A percentile compares a stretch with the other conserved stretches of the same genome.
These are phyloP conservation scores for Cylloceria caligata DNA, from an alignment of 2,888 invertebrate genomes.

Conservation along the genomic window DNA sequence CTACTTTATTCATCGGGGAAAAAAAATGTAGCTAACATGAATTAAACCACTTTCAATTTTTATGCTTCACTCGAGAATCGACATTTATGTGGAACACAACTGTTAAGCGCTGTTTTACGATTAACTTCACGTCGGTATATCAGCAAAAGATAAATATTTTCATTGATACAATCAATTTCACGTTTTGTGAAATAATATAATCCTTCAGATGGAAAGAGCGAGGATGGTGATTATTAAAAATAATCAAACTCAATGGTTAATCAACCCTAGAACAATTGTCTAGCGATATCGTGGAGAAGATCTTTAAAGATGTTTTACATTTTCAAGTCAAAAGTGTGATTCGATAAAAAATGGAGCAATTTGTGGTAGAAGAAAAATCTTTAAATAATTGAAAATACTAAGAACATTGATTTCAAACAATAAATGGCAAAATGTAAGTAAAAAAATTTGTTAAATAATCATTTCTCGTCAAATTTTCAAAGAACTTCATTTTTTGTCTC, in stretches of 20 bases:
- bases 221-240: conserved; percentile 1
- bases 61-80: not conserved
- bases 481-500: too few relatives aligned
- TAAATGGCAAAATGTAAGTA: too few relatives aligned
- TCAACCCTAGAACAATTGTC: too few relatives aligned
- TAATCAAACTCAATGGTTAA: not conserved
- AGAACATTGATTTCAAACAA: too few relatives aligned
- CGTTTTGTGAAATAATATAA: not conserved
- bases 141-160: not conserved
- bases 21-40: not conserved
- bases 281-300: too few relatives aligned
- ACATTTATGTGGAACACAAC: not conserved
- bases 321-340: too few relatives aligned
- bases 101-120: not conserved
- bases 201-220: not conserved
- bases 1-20: not conserved
- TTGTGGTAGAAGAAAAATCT: too few relatives aligned
- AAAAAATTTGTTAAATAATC: too few relatives aligned
- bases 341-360: too few relatives aligned
- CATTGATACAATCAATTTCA: not conserved
- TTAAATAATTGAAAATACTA: too few relatives aligned
- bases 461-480: too few relatives aligned
- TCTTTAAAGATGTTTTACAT: too few relatives aligned
- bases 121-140: not conserved
- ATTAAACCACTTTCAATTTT: conserved; percentile 20